Conservation (phyloP, 2,888 invertebrate genomes). For the Aleiodes testaceus region DNA sequence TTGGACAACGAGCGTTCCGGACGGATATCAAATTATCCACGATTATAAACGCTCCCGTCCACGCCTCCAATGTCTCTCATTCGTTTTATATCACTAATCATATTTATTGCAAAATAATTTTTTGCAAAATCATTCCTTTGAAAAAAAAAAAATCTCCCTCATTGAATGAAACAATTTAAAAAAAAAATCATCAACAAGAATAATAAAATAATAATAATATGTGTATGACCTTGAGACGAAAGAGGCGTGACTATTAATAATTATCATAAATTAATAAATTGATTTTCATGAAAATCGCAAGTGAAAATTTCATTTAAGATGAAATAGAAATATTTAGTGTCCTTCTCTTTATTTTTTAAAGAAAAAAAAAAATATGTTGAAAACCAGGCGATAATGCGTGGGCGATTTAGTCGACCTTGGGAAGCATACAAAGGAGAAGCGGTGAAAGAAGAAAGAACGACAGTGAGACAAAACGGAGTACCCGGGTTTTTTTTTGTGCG, state of each 20-base stretch:
- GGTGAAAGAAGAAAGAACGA: slow-evolving; percentile 42
- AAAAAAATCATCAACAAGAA: no score
- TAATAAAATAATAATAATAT: background rate
- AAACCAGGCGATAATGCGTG: slow-evolving; percentile 28
- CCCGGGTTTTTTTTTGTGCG: slow-evolving; percentile 34
- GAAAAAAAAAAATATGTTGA: no score
- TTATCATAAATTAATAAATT: slow-evolving; percentile 30
- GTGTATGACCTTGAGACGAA: slow-evolving; percentile 28
- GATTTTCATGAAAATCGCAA: slow-evolving; percentile 21
- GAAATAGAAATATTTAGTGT: no score
- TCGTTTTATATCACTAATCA: slow-evolving; percentile 6
- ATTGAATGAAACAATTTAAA: no score
- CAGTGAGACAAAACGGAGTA: slow-evolving; percentile 23
- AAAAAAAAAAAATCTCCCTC: no score
- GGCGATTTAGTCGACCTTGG: slow-evolving; percentile 29
- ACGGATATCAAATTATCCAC: slow-evolving; percentile 43
- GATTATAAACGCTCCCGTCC: slow-evolving; percentile 39
- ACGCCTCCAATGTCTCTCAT: slow-evolving; percentile 37
- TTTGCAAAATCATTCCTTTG: no score
- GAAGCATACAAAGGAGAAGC: slow-evolving; percentile 37
- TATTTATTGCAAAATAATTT: background rate
- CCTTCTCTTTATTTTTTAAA: no score
- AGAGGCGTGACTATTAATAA: slow-evolving; percentile 30
- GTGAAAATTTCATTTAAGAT: background rate
- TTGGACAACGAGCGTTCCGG: slow-evolving; percentile 37